Percentiles rank a stretch among this genome's conserved stretches.
Evolutionary conservation across 2,888 invertebrate species (phyloP).

Genomic region (Zelleria hepariella): DNA sequence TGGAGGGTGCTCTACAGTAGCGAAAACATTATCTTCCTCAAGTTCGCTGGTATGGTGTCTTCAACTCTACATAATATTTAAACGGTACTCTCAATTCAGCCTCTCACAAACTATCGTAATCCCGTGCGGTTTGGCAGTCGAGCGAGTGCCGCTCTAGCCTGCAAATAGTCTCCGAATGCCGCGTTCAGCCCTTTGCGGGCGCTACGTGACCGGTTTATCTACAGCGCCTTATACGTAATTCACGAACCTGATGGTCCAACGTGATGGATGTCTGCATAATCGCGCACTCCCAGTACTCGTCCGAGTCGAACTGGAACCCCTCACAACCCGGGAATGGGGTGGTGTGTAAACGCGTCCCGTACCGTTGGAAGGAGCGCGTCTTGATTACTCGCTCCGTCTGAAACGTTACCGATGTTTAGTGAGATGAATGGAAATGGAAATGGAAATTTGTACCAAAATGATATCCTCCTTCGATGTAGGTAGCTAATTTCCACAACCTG

Average conservation of each 20-base stretch:
- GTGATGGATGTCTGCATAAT: slow-evolving; percentile 79
- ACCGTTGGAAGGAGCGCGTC: slow-evolving; percentile 49
- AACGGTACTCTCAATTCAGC: not conserved
- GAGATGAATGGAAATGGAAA: not conserved
- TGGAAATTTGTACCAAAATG: not conserved
- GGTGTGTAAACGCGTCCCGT: slow-evolving; percentile 44
- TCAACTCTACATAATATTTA: not conserved
- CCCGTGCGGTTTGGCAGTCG: not conserved
- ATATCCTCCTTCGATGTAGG: too few species aligned
- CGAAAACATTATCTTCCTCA: too few species aligned
- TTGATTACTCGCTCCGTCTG: slow-evolving; percentile 48
- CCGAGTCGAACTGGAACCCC: slow-evolving; percentile 70
- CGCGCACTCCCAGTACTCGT: slow-evolving; percentile 82
- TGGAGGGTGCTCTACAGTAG: too few species aligned
- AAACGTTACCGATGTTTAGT: slow-evolving; percentile 10
- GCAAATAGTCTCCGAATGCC: not conserved
- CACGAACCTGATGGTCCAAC: slow-evolving; percentile 75
- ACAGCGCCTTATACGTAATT: slow-evolving; percentile 1
- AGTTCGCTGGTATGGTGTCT: not conserved
- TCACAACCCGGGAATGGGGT: slow-evolving; percentile 79
- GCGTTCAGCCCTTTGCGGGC: not conserved
- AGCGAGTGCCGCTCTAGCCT: not conserved
- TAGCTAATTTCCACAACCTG: too few species aligned
- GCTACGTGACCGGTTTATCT: not conserved
- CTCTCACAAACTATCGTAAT: not conserved